These are phyloP conservation scores for Xanthorhoe designata DNA, from an alignment of 2,888 invertebrate species.

Conservation along the genomic window DNA sequence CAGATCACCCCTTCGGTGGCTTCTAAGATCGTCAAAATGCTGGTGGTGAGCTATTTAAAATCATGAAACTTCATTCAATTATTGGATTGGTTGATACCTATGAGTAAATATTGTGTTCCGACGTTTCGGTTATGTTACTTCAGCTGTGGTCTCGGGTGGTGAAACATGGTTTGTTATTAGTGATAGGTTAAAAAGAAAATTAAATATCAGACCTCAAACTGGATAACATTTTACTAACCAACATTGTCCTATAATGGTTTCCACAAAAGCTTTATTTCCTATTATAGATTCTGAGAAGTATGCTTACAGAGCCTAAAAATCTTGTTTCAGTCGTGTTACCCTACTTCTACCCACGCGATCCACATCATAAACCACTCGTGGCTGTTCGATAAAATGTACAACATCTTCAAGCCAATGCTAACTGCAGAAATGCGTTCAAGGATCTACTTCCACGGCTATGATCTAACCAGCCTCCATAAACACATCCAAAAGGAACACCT, in stretches of 20 bases:
- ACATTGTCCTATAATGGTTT: too few relatives aligned
- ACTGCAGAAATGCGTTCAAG: conserved; percentile 88
- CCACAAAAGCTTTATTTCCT: background rate
- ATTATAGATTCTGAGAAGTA: background rate
- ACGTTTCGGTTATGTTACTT: too few relatives aligned
- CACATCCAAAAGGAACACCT: conserved; percentile 87
- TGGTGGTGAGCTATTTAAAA: conserved; percentile 79
- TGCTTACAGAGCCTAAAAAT: background rate
- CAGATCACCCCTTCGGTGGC: conserved; percentile 90
- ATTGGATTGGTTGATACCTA: too few relatives aligned
- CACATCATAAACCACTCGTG: conserved; percentile 93
- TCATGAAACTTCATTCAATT: too few relatives aligned
- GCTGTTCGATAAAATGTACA: conserved; percentile 92
- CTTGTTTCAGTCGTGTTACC: conserved; percentile 88
- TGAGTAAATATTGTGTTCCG: too few relatives aligned
- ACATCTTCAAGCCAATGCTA: conserved; percentile 91
- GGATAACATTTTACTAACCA: too few relatives aligned
- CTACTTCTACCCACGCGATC: conserved; percentile 89
- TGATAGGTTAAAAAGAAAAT: too few relatives aligned
- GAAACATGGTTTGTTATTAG: too few relatives aligned
- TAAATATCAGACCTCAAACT: too few relatives aligned
- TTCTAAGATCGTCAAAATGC: conserved; percentile 87
- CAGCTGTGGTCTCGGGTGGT: too few relatives aligned
- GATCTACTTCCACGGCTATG: conserved; percentile 90
- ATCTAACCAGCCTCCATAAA: conserved; percentile 90